phyloP scores from a whole-genome alignment of 1,140 invertebrate genomes.

The Leptopilina boulardi region DNA sequence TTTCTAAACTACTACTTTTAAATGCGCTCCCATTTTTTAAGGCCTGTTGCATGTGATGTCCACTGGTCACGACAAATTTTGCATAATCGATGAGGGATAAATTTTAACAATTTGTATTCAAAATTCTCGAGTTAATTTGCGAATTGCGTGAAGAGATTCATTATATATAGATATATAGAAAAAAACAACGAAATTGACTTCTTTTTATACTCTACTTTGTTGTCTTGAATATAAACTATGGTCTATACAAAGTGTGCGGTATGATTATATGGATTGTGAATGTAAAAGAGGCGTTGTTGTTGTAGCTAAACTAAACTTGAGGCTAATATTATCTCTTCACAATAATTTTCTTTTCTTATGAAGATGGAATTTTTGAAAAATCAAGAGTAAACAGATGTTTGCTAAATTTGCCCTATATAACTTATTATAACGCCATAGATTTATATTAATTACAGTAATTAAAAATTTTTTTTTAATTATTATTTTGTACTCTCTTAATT shows the following conservation, averaged over 20 bases:
- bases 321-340: not conserved
- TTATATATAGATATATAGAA: not conserved
- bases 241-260: not conserved
- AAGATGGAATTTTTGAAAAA: too few species aligned
- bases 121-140: not conserved
- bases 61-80: constrained; percentile 36
- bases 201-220: not conserved
- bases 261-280: not conserved
- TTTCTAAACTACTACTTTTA: not conserved
- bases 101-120: not conserved
- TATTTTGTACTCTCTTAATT: too few species aligned
- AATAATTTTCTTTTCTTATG: not conserved
- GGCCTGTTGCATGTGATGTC: constrained; percentile 36
- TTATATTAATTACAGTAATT: too few species aligned
- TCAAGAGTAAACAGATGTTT: too few species aligned
- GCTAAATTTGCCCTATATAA: too few species aligned
- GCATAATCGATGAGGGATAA: constrained; percentile 42
- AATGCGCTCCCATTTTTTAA: not conserved
- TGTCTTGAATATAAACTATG: not conserved
- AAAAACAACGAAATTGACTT: not conserved
- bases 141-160: constrained; percentile 14
- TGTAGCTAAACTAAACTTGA: not conserved
- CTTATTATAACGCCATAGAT: too few species aligned
- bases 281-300: not conserved
- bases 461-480: too few species aligned